Base-by-base conservation (phyloP, 2,888 invertebrate species). In the Chrysolina haemoptera region DNA sequence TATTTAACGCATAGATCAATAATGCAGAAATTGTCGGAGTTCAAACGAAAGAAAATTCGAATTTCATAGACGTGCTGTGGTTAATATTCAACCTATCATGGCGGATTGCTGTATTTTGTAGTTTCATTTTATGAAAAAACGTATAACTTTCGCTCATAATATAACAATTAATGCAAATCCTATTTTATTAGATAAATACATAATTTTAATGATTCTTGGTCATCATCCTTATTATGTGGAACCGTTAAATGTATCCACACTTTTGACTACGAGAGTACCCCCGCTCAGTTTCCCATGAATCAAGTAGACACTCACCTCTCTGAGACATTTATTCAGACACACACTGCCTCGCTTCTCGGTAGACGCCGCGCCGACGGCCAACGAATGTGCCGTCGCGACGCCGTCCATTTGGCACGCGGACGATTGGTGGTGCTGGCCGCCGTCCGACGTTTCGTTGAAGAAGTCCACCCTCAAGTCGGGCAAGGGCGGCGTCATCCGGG, bases 401-500 rank as follows among this genome's bases (percentile, higher is more conserved):
- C 73, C 74, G n/a, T 76, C 76, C 71, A 67, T 67, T 63, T 71
- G 78, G 35, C 75, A 79, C 74, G 78, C 75, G 76, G 76, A 75
- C 78, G 81, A 79, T 68, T 62, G 70, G 20, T 73, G 35, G 12
- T 73, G 70, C 35, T 70, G 76, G n/a, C 70, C 71, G 43, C 63
- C 71, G 75, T 74, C 79, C 70, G 70, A 71, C 75, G 83, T 82
- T 85, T 89, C 91, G 88, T 89, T 89, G 86, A 92, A 92, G 86
- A 91, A 92, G 82, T 92, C 92, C 12, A 92, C 89, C 76, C 91
- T 89, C 73, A 92, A 86, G 86, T 92, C 91, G 59, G 92, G 92
- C 75, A 91, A 88, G 64, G 91, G 91, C 43, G 91, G 91, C 74
- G 92, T 92, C 87, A 91, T 90, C 81, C 86, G 81, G 18, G 86